A percentile compares a stretch with the other conserved stretches of the same genome.
Evolutionary conservation across 2,888 invertebrate genomes (phyloP).

Genomic region (Dolichomitus sp.): DNA sequence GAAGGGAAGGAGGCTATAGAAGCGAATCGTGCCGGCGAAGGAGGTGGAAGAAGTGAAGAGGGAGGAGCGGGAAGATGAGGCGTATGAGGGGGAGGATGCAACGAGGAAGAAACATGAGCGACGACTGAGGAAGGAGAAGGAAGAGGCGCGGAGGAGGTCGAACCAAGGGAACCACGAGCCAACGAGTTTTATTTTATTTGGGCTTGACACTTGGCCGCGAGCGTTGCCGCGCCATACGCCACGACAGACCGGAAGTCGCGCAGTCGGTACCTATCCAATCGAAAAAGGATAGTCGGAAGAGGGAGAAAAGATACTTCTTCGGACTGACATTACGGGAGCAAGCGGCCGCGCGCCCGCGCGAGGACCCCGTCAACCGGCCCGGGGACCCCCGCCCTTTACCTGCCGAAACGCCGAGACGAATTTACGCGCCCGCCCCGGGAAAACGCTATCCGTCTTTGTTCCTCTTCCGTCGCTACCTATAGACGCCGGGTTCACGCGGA

Average conservation of each 20-base stretch:
- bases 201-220: constrained; percentile 81
- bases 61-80: constrained; percentile 60
- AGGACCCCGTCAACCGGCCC: constrained; percentile 12
- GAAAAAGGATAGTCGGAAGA: constrained; percentile 57
- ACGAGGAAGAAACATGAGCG: constrained; percentile 61
- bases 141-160: constrained; percentile 63
- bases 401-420: constrained; percentile 59
- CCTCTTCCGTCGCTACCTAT: constrained; percentile 5
- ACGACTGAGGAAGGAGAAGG: constrained; percentile 43
- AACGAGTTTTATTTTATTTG: constrained; percentile 83
- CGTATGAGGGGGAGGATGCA: constrained; percentile 64
- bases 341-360: constrained; percentile 16
- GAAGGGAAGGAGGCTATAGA: constrained; percentile 6
- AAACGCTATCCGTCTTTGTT: constrained; percentile 53
- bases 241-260: constrained; percentile 66
- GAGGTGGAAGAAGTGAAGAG: constrained; percentile 40
- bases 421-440: constrained; percentile 59
- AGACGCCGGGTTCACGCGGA: constrained; percentile 31
- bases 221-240: constrained; percentile 67
- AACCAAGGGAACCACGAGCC: constrained; percentile 35
- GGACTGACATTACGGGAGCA: not conserved
- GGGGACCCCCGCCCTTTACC: constrained; percentile 58
- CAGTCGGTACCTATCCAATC: constrained; percentile 43
- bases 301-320: constrained; percentile 61
- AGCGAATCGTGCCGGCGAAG: constrained; percentile 17